Evolutionary conservation across 2,888 invertebrate genomes (phyloP), one percentile per base, ranked within the genome.

Genomic region (Drosophila fulvimacula): DNA sequence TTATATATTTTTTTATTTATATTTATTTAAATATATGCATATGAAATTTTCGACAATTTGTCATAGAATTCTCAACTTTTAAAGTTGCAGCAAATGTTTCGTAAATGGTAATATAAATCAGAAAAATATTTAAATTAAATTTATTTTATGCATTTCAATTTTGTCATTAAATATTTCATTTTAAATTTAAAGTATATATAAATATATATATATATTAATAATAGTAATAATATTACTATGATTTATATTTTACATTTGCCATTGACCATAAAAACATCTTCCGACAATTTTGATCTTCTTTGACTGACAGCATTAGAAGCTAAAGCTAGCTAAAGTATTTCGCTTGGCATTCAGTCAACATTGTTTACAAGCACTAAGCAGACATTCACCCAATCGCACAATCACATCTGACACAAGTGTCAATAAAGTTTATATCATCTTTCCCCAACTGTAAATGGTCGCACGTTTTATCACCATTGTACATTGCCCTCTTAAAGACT

Each of bases 401-500:
- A 15, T 52, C 39, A 19, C 36, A n/a, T 56, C 34, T 34, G 21
- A 38, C 19, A 34, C 69, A 42, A n/a, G 39, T 30, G 24, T 41
- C 55, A 41, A 73, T 58, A 60, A 73, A 55, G 34, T 53, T 60
- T 61, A 61, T 48, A 61, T 55, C 73, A 73, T 73, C 27, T 38
- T 51, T 39, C 3, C 3, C 1, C 3, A 39, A 51, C 52, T 51
- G 58, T 49, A 46, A 56, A 42, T 24, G 21, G 13, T 44, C 56
- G 42, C 56, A 51, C 42, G 39, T 48, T 34, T 56, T 55, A 39
- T 30, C 13, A 27, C 30, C 38, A 52, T 60, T 72, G 69, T 76
- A 52, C 76, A 76, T 73, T 73, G 73, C 77, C 73, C 73, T 48
- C 59, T 61, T 44, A 30, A 39, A 55, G 53, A 46, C 53, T 39